Conservation (phyloP, 2,888 invertebrate species). For the Platycheirus rosarum region DNA sequence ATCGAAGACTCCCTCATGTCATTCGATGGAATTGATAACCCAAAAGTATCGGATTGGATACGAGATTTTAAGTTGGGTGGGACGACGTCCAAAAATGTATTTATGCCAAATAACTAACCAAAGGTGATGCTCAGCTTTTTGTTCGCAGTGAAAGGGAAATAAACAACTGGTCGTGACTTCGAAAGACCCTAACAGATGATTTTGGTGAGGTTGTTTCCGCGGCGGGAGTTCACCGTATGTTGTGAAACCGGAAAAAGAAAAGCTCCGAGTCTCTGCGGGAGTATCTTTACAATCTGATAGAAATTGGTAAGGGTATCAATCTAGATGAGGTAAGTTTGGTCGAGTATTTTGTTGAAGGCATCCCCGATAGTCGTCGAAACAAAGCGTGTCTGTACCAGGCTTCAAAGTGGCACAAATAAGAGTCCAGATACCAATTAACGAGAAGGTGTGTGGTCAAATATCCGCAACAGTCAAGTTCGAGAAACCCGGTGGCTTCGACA, state of each 20-base stretch:
- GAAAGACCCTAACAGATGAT: constrained; percentile 31
- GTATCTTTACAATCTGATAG: constrained; percentile 56
- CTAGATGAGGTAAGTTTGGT: constrained; percentile 62
- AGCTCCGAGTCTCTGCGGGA: constrained; percentile 22
- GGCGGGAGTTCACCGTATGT: constrained; percentile 19
- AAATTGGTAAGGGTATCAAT: constrained; percentile 46
- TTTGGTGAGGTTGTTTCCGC: constrained; percentile 40
- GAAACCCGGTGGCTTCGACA: neutral
- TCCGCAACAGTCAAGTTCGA: neutral
- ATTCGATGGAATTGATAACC: constrained; percentile 22
- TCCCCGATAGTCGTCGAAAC: constrained; percentile 36
- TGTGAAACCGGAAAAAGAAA: constrained; percentile 33
- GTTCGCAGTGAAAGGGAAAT: constrained; percentile 33
- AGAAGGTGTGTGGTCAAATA: no score
- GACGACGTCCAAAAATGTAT: constrained; percentile 45
- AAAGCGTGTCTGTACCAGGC: no score
- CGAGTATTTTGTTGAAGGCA: constrained; percentile 59
- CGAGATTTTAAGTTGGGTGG: constrained; percentile 25
- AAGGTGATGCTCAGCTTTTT: constrained; percentile 19
- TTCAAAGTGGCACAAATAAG: no score
- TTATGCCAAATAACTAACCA: constrained; percentile 38
- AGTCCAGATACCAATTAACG: constrained; percentile 6
- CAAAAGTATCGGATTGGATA: constrained; percentile 20
- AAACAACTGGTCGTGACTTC: constrained; percentile 41
- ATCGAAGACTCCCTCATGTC: constrained; percentile 34